Evolutionary conservation across 2,797 vertebrate genomes (phyloP).

Genomic region (Tinamus major): DNA sequence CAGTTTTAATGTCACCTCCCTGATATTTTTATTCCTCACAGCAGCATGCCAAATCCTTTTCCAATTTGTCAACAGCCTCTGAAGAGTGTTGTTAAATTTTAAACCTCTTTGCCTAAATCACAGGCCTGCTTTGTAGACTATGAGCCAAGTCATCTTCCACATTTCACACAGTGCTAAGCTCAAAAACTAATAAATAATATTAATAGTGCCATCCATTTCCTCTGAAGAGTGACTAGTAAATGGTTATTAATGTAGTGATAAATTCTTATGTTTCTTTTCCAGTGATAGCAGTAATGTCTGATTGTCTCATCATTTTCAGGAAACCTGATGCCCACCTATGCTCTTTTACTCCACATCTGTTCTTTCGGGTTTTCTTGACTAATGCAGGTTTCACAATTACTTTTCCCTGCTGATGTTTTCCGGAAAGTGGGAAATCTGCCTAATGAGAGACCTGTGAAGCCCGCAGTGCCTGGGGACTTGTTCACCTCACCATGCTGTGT

Average conservation of each 20-base stretch:
- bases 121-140: constrained; percentile 9
- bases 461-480: background rate
- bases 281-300: constrained; percentile 39
- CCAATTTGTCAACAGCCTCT: constrained; percentile 14
- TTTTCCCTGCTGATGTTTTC: constrained; percentile 8
- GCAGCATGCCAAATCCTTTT: constrained; percentile 6
- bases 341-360: background rate
- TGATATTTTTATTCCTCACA: background rate
- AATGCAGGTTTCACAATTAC: background rate
- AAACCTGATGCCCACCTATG: constrained; percentile 15
- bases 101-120: constrained; percentile 57
- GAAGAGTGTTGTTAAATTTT: constrained; percentile 34
- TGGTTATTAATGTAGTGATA: constrained; percentile 59
- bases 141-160: background rate
- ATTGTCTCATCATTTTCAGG: constrained; percentile 58
- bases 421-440: constrained; percentile 48
- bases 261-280: constrained; percentile 46
- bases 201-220: constrained; percentile 59
- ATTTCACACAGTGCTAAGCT: background rate
- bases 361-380: background rate
- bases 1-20: background rate
- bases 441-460: background rate
- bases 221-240: constrained; percentile 37
- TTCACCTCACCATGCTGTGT: rapidly evolving
- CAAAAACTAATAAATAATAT: constrained; percentile 47